Evolutionary conservation across 2,888 invertebrate species (phyloP).

Genomic region (Spodoptera littoralis): DNA sequence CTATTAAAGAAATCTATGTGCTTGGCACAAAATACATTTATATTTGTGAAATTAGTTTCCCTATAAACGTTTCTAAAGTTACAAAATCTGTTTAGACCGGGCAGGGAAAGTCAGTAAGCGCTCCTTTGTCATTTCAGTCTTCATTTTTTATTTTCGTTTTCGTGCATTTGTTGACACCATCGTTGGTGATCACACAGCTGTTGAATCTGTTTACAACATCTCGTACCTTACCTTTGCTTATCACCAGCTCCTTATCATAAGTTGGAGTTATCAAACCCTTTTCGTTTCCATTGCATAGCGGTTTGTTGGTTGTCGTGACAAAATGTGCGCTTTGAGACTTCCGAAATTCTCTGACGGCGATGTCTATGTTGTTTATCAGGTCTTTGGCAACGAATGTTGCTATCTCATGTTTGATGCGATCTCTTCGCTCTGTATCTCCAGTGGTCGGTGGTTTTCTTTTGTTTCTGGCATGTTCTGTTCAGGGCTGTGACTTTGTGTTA

Average conservation of each 20-base stretch:
- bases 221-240: constrained; percentile 84
- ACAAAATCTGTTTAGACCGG: constrained; percentile 66
- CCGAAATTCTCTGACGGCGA: constrained; percentile 79
- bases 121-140: constrained; percentile 65
- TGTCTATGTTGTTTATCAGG: constrained; percentile 83
- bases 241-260: constrained; percentile 82
- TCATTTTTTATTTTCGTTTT: constrained; percentile 70
- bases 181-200: constrained; percentile 66
- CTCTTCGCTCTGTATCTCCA: constrained; percentile 79
- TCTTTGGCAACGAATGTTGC: constrained; percentile 85
- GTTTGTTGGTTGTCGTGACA: constrained; percentile 56
- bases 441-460: constrained; percentile 70
- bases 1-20: constrained; percentile 61
- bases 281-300: constrained; percentile 72
- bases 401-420: constrained; percentile 84
- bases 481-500: constrained; percentile 79
- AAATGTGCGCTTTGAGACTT: constrained; percentile 81
- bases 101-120: constrained; percentile 50
- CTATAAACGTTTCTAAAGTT: constrained; percentile 56
- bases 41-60: constrained; percentile 50
- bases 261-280: constrained; percentile 80
- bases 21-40: constrained; percentile 69
- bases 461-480: constrained; percentile 67
- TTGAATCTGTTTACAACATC: constrained; percentile 86
- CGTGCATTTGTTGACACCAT: constrained; percentile 57